Base-by-base conservation (phyloP, 2,888 invertebrate species). In the Rapana venosa region DNA sequence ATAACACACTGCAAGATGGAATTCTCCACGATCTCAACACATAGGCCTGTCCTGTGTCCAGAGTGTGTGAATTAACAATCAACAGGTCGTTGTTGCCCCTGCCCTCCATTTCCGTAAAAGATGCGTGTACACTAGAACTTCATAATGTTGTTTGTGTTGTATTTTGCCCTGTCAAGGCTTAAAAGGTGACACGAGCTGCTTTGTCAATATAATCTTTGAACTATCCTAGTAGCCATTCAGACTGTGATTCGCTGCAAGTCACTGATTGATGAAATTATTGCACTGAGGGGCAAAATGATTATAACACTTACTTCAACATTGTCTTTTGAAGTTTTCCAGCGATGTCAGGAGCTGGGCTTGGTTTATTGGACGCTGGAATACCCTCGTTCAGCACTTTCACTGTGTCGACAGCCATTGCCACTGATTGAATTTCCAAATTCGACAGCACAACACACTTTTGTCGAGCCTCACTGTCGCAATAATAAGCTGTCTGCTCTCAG, bases 221-320 rank as follows among this genome's bases (percentile, higher is more conserved):
- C 47, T 47, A 47, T 47, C 47, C 8, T 2, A 5, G 47, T 2
- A 47, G 47, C 47, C 47, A 47, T 8, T 47, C 47, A 8, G 26
- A 30, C 26, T 30, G 26, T n/a, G 11, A n/a, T 26, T n/a, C 11
- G n/a, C 13, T 74, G 32, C 32, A 32, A 32, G 13, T 26, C 35
- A 84, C 26, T 83, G 36, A 58, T 84, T 13, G 15, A 20, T 13
- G 47, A 88, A 30, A 32, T 22, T 11, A 20, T 47, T 35, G 58
- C 22, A n/a, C 20, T 36, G 86, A 26, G 22, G 20, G 20, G 1
- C 15, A 79, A 20, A 79, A 35, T 8, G 13, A 20, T 17, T 47
- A 81, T 11, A 22, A 47, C n/a, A 90, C 88, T 88, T 61, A 90
- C 90, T 87, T 88, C 6, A 90, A 66, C 61, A 88, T 66, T 26